Evolutionary conservation across 2,888 invertebrate genomes (phyloP).

Genomic region (Branchellion lobata): DNA sequence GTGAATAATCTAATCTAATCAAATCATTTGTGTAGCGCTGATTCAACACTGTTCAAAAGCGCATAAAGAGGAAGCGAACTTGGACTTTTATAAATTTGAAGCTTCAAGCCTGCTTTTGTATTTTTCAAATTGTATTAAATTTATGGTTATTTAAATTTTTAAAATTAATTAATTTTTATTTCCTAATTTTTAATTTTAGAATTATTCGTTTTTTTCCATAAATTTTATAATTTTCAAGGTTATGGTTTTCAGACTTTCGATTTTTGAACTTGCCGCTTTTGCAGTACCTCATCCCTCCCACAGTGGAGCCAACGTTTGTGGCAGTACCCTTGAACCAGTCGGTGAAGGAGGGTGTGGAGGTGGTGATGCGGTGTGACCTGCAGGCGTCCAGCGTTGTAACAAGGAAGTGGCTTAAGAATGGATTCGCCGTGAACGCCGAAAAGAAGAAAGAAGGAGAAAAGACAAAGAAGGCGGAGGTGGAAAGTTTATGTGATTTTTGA

Average conservation of each 20-base stretch:
- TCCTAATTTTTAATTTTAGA: too few species aligned
- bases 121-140: too few species aligned
- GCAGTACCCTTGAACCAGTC: neutral
- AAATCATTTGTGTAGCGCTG: too few species aligned
- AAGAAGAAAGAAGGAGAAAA: neutral
- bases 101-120: too few species aligned
- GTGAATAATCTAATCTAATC: too few species aligned
- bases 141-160: too few species aligned
- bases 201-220: neutral
- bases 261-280: neutral
- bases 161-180: too few species aligned
- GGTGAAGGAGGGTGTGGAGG: neutral
- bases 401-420: neutral
- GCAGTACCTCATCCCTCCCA: too few species aligned
- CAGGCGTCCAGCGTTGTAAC: neutral
- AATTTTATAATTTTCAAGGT: neutral
- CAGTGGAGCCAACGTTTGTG: slow-evolving; percentile 2
- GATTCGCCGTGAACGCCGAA: neutral
- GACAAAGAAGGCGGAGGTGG: neutral
- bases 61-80: too few species aligned
- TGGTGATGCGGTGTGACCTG: neutral
- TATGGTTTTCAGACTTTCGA: neutral
- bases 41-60: too few species aligned
- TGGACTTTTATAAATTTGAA: too few species aligned
- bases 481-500: neutral